phyloP scores from a whole-genome alignment of 2,113 vertebrate species.

The Oenanthe melanoleuca region DNA sequence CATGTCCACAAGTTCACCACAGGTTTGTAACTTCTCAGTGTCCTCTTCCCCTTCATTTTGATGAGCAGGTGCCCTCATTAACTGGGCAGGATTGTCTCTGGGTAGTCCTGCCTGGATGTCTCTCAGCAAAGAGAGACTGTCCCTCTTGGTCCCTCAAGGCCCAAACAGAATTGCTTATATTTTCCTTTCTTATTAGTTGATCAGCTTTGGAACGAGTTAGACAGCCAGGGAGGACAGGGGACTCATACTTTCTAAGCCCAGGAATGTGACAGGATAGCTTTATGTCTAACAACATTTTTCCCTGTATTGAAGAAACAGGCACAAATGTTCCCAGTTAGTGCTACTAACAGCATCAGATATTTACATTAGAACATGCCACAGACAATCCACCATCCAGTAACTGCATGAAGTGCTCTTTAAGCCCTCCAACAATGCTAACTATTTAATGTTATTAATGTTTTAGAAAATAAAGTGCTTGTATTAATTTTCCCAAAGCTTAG shows the following conservation, averaged over 20 bases:
- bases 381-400: background rate
- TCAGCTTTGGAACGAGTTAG: background rate
- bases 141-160: background rate
- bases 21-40: background rate
- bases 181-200: background rate
- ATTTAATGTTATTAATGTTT: background rate
- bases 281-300: background rate
- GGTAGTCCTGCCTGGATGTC: background rate
- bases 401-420: background rate
- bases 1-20: background rate
- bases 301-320: fast-evolving
- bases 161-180: background rate
- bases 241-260: background rate
- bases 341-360: background rate
- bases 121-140: background rate
- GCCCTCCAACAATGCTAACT: background rate
- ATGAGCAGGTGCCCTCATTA: background rate
- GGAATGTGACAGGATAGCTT: background rate
- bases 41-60: background rate
- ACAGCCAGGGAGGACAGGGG: background rate
- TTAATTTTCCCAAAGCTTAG: background rate
- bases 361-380: background rate
- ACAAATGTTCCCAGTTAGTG: background rate
- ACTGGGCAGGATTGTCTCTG: background rate
- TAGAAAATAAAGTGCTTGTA: background rate